Percentiles rank a stretch among this genome's conserved stretches.
Evolutionary conservation across 2,797 vertebrate species (phyloP).

Genomic region (Manis javanica): DNA sequence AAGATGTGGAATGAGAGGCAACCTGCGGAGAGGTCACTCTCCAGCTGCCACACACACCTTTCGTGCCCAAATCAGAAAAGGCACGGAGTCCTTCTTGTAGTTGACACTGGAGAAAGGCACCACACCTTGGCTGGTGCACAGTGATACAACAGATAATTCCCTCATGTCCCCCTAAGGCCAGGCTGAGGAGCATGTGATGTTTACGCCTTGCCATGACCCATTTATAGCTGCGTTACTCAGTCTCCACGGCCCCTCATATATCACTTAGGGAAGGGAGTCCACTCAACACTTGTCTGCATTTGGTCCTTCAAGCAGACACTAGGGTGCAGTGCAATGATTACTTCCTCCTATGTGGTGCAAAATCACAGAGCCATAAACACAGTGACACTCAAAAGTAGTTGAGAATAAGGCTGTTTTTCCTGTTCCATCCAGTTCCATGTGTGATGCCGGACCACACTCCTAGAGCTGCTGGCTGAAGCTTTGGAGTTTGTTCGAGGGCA

Average conservation of each 20-base stretch:
- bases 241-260: constrained; percentile 66
- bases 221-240: constrained; percentile 89
- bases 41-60: not conserved
- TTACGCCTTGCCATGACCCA: constrained; percentile 83
- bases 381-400: not conserved
- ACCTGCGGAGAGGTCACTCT: not conserved
- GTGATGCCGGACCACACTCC: not conserved
- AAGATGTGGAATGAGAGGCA: not conserved
- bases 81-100: not conserved
- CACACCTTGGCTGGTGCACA: constrained; percentile 55
- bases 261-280: constrained; percentile 72
- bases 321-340: not conserved
- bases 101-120: not conserved
- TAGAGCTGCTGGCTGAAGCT: not conserved
- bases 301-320: constrained; percentile 58
- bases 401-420: not conserved
- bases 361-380: constrained; percentile 62
- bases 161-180: constrained; percentile 77
- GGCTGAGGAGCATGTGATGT: constrained; percentile 87
- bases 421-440: not conserved
- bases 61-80: not conserved
- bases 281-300: constrained; percentile 66
- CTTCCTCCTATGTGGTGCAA: constrained; percentile 51
- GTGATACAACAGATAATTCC: constrained; percentile 77
- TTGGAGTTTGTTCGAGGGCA: not conserved